These are phyloP conservation scores for Holacanthella duospinosa DNA, from an alignment of 2,888 invertebrate genomes.

Conservation along the genomic window DNA sequence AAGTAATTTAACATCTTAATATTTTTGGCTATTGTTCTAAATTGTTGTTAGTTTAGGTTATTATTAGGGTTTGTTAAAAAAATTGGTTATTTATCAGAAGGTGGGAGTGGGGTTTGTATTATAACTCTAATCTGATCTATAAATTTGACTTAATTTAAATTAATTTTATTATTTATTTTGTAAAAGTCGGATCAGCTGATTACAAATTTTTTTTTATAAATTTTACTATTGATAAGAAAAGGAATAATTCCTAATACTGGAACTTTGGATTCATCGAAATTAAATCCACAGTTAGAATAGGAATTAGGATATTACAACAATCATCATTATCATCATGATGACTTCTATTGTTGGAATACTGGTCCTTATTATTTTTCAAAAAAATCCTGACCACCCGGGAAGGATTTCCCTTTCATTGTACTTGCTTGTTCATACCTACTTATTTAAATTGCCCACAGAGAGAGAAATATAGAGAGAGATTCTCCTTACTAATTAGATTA, in stretches of 20 bases:
- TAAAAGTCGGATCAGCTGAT: no score
- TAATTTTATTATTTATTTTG: no score
- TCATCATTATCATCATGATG: background rate
- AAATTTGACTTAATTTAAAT: no score
- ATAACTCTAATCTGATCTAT: no score
- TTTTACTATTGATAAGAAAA: background rate
- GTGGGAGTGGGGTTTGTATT: no score
- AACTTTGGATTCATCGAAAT: background rate
- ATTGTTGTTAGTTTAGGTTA: no score
- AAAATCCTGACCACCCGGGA: slow-evolving; percentile 5
- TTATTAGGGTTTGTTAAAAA: no score
- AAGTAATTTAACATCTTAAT: slow-evolving; percentile 12
- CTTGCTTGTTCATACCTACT: background rate
- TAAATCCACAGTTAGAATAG: background rate
- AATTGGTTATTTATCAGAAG: no score
- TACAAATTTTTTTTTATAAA: background rate
- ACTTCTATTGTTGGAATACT: background rate
- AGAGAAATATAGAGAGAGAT: no score
- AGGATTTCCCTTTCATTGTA: background rate
- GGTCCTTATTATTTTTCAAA: background rate
- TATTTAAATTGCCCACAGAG: background rate
- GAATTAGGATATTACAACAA: background rate
- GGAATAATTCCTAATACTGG: background rate
- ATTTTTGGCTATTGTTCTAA: no score
- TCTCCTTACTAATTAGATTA: slow-evolving; percentile 7